Evolutionary conservation across 1,140 invertebrate species (phyloP).

Genomic region (Aradophagus sp.): DNA sequence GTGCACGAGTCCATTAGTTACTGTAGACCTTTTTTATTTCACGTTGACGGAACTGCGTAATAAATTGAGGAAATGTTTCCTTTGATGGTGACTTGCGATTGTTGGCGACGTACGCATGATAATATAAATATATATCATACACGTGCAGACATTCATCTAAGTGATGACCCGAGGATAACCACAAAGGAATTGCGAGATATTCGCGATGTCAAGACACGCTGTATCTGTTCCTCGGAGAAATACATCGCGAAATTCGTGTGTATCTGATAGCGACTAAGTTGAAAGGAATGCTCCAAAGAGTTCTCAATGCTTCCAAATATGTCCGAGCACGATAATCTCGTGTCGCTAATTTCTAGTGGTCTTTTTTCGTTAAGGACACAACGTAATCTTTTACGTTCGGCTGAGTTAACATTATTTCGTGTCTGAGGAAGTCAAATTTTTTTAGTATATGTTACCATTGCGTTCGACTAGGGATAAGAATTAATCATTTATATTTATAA

Average conservation of each 20-base stretch:
- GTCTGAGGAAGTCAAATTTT: not conserved
- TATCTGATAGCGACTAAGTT: slow-evolving; percentile 54
- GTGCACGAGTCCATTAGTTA: slow-evolving; percentile 10
- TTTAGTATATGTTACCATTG: too few species aligned
- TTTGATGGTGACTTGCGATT: slow-evolving; percentile 32
- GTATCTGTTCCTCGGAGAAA: slow-evolving; percentile 45
- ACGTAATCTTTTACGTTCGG: slow-evolving; percentile 23
- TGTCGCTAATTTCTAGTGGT: slow-evolving; percentile 41
- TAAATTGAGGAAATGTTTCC: slow-evolving; percentile 31
- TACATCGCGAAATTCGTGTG: slow-evolving; percentile 60
- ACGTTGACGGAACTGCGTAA: slow-evolving; percentile 4
- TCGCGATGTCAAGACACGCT: slow-evolving; percentile 63
- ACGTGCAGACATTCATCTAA: slow-evolving; percentile 53
- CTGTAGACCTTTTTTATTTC: slow-evolving; percentile 16
- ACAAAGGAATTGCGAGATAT: slow-evolving; percentile 66
- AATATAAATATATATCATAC: slow-evolving; percentile 54
- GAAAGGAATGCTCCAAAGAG: slow-evolving; percentile 56
- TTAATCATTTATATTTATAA: too few species aligned
- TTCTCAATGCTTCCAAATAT: slow-evolving; percentile 50
- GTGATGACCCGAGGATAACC: slow-evolving; percentile 66
- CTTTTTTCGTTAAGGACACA: slow-evolving; percentile 9
- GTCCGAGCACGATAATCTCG: slow-evolving; percentile 42
- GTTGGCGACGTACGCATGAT: slow-evolving; percentile 33
- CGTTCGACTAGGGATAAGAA: too few species aligned
- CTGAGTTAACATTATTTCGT: not conserved